Evolutionary conservation across 2,113 vertebrate genomes (phyloP).

Genomic region (Ammospiza nelsoni): DNA sequence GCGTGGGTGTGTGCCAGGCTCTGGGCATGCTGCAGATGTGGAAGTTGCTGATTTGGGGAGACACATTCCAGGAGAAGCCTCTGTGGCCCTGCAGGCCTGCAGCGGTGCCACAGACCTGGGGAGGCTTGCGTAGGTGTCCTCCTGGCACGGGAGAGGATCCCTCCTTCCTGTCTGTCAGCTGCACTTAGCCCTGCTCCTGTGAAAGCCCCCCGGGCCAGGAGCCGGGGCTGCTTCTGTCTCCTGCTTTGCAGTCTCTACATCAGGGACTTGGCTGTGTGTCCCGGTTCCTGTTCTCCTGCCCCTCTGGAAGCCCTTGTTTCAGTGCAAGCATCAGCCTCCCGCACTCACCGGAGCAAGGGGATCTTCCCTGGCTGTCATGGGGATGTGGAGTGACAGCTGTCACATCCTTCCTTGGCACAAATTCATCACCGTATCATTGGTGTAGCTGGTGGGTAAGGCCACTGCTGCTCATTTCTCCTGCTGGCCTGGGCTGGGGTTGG

Average conservation of each 20-base stretch:
- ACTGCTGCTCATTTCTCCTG: slow-evolving; percentile 3
- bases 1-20: neutral
- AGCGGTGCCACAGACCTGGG: neutral
- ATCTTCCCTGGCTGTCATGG: neutral
- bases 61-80: neutral
- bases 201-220: neutral
- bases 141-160: neutral
- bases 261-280: neutral
- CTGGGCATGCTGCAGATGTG: fast-evolving
- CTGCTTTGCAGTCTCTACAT: neutral
- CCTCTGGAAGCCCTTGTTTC: neutral
- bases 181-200: neutral
- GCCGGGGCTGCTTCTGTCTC: neutral
- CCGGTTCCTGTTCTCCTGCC: neutral
- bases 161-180: neutral
- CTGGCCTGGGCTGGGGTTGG: neutral
- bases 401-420: neutral
- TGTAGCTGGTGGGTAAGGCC: neutral
- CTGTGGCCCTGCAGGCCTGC: neutral
- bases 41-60: neutral
- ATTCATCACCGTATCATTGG: fast-evolving
- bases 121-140: slow-evolving; percentile 34
- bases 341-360: neutral
- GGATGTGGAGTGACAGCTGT: neutral
- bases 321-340: neutral